phyloP scores from a whole-genome alignment of 1,140 invertebrate genomes.

The Pachypeltis micranthus region DNA sequence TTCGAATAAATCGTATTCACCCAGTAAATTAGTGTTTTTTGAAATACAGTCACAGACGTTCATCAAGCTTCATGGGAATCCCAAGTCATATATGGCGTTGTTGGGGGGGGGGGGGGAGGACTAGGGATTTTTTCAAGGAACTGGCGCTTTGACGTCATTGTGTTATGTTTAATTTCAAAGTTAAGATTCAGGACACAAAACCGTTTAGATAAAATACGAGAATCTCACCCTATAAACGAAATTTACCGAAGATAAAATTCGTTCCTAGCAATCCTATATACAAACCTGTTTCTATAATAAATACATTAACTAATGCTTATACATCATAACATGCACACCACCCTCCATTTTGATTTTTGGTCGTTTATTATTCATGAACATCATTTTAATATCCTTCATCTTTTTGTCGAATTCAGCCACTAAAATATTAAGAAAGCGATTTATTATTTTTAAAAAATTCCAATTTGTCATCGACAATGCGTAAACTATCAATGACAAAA shows the following conservation, averaged over 20 bases:
- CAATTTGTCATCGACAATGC: background rate
- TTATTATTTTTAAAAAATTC: background rate
- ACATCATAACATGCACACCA: background rate
- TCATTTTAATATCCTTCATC: background rate
- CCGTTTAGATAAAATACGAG: too few relatives aligned
- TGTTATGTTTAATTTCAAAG: too few relatives aligned
- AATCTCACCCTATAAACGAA: too few relatives aligned
- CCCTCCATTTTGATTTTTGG: background rate
- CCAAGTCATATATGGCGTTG: too few relatives aligned
- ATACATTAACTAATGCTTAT: background rate
- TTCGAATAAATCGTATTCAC: too few relatives aligned
- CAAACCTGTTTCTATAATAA: background rate
- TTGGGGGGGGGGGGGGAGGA: too few relatives aligned
- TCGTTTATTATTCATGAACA: background rate
- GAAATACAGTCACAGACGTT: background rate
- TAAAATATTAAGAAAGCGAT: background rate
- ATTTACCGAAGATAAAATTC: too few relatives aligned
- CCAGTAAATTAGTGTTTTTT: too few relatives aligned
- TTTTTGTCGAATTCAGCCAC: background rate
- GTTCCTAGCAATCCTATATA: background rate
- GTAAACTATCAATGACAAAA: background rate
- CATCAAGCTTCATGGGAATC: background rate
- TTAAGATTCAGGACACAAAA: too few relatives aligned
- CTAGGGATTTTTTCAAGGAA: too few relatives aligned
- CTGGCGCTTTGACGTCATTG: too few relatives aligned